Evolutionary conservation across 2,888 invertebrate species (phyloP), one percentile per base, ranked within the genome.

Genomic region (Eupeodes luniger): DNA sequence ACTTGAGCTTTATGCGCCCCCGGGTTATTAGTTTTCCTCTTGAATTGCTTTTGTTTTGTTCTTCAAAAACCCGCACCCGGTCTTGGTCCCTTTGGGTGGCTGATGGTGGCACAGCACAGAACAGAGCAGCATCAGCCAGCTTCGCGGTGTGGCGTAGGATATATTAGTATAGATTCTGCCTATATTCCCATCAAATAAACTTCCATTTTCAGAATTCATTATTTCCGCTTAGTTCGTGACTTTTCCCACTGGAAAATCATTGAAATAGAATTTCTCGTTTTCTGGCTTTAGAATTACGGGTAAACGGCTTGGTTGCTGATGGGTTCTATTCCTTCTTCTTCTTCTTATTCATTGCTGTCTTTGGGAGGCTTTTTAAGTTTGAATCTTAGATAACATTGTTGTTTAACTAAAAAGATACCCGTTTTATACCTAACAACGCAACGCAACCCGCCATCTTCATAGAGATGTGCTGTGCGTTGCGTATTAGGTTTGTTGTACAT

Each of bases 181-280:
- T 84, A 40, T 69, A 81, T 87, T 87, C 83, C 80, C 85, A 88
- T 88, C 85, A 88, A 88, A 85, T 88, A 88, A 88, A 85, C 85
- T 85, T 88, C 85, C 81, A 88, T 88, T 85, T 88, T 85, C 85
- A 88, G 78, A 88, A 88, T 88, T 88, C 88, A 88, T 88, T 88
- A 88, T 88, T 88, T 88, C 88, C 88, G 88, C 81, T 85, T 81
- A 85, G 85, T 81, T 88, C 88, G 88, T 88, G 88, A 88, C 88
- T 88, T 88, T 88, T 88, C 85, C 88, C 88, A 75, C 85, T 88
- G 88, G 88, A 88, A 88, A 88, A 81, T 85, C 81, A 77, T 81
- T 81, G 77, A 88, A 88, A 85, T 77, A 69, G 77, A 80, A 83
- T 83, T 76, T 72, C 76, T 62, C 44, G 27, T 47, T 27, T 74